Evolutionary conservation across 2,113 vertebrate species (phyloP).

Genomic region (Pygoscelis antarcticus): DNA sequence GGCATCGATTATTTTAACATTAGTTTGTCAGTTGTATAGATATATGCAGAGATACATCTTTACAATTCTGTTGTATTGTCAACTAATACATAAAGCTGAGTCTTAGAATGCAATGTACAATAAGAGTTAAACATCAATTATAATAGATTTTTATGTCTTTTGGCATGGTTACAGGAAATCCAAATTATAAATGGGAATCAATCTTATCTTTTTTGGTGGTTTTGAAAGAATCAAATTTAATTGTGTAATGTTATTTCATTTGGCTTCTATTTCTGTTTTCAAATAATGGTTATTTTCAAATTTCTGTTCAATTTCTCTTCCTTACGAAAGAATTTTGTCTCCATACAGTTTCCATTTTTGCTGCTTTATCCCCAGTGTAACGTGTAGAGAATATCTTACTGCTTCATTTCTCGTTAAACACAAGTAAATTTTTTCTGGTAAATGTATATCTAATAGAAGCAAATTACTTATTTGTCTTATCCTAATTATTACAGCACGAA

Average conservation of each 20-base stretch:
- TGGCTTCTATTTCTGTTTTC: constrained; percentile 65
- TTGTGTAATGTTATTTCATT: constrained; percentile 49
- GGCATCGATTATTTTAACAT: not conserved
- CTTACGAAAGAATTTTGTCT: constrained; percentile 64
- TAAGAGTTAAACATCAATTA: not conserved
- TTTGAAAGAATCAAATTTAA: constrained; percentile 4
- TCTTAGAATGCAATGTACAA: not conserved
- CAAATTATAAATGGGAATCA: not conserved
- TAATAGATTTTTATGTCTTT: not conserved
- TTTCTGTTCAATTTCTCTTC: constrained; percentile 64
- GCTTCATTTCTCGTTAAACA: not conserved
- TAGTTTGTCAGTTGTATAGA: not conserved
- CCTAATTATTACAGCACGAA: not conserved
- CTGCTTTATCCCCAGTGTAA: constrained; percentile 52
- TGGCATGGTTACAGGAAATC: not conserved
- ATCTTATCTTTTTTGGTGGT: not conserved
- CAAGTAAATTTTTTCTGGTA: not conserved
- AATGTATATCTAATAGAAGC: not conserved
- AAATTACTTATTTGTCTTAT: not conserved
- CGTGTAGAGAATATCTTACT: not conserved
- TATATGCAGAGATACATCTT: not conserved
- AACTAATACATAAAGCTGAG: not conserved
- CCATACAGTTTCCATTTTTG: constrained; percentile 50
- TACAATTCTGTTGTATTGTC: not conserved
- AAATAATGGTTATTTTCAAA: constrained; percentile 62